Base-by-base conservation (phyloP, 2,797 vertebrate genomes). In the Poeciliopsis presidionis region DNA sequence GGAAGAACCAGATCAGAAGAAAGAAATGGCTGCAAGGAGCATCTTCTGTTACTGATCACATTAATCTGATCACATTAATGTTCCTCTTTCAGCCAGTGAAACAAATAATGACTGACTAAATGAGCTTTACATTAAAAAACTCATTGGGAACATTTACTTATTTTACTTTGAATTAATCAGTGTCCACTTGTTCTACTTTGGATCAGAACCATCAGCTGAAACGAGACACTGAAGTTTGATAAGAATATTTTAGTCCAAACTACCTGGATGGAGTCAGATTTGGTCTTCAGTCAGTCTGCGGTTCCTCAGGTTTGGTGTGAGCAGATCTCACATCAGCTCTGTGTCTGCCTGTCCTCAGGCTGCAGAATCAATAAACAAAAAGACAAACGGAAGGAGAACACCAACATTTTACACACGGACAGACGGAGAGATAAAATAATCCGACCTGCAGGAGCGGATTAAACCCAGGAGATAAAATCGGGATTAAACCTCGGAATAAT, bases 371-470 rank as follows among this genome's bases (percentile, higher is more conserved):
- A 72, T 8, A 39, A 78, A 73, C 57, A 28, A 77, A 59, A 65
- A 78, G 55, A 72, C 67, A 3, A 70, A 33, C 51, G 2, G n/a
- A 18, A 46, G 67, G 55, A 30, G 39, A 77, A 46, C 65, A 70
- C n/a, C n/a, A 76, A 70, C 39, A 59, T 28, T 36, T 53, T 47
- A 59, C 28, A 63, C 43, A 47, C 57, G 16, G 36, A 72, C 76
- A 61, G 69, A 59, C 41, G 45, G 53, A 72, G 71, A 61, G 39
- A 78, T 78, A 25, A 65, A 78, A 63, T 73, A 73, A 73, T 73
- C 77, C 33, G 55, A 78, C 77, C 70, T 63, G 76, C 76, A 78
- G 77, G 77, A 73, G 25, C 4, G 49, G 77, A 78, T 78, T 78
- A 78, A 78, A 59, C 0, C 57, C 69, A 57, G 51, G 53, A 73